Evolutionary conservation across 2,797 vertebrate genomes (phyloP).

Genomic region (Mycteria americana): DNA sequence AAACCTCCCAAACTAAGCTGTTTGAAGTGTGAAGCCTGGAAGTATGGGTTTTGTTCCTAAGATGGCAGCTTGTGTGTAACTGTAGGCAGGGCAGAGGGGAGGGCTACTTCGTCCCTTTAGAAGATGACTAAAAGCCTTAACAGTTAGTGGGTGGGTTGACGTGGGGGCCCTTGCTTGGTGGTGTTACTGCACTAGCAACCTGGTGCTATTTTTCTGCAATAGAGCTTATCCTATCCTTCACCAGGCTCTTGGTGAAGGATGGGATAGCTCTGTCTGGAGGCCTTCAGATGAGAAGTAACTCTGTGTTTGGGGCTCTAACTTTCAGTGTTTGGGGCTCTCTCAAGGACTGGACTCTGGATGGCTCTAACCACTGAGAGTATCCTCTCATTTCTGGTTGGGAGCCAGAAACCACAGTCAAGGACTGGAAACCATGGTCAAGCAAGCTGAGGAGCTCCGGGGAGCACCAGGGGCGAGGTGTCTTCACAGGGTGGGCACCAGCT

Average conservation of each 20-base stretch:
- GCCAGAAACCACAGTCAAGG: not conserved
- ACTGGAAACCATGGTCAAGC: not conserved
- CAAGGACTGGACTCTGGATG: not conserved
- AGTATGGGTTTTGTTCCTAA: not conserved
- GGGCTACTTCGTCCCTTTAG: not conserved
- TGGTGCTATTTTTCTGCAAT: not conserved
- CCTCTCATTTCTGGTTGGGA: not conserved
- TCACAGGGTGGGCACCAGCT: not conserved
- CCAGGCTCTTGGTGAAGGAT: not conserved
- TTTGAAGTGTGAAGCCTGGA: not conserved
- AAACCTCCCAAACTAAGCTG: not conserved
- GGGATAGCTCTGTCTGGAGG: not conserved
- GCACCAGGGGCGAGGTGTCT: not conserved
- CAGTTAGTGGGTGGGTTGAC: not conserved
- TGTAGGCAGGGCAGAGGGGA: not conserved
- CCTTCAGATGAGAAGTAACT: not conserved
- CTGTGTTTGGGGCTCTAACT: not conserved
- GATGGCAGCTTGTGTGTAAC: not conserved
- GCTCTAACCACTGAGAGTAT: not conserved
- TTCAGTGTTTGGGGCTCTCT: not conserved
- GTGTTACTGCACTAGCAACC: not conserved
- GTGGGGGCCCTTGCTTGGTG: not conserved
- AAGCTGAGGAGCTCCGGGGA: not conserved
- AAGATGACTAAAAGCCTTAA: not conserved
- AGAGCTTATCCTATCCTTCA: not conserved